Conservation (phyloP, 2,113 vertebrate genomes). For the Nematolebias whitei region DNA sequence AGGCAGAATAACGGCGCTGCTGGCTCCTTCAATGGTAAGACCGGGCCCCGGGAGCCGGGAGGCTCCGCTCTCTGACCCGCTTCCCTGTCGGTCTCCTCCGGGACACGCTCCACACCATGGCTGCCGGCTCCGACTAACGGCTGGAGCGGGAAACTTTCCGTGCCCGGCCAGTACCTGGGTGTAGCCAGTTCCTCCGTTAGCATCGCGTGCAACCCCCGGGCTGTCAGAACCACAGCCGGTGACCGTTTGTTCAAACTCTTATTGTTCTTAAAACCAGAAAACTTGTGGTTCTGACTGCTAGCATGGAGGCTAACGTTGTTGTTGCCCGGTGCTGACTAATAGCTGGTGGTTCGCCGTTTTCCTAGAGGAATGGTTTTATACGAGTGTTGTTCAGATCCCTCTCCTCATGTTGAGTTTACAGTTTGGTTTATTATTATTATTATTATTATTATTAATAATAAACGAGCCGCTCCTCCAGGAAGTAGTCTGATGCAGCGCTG, state of each 20-base stretch:
- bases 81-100: not conserved
- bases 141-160: slow-evolving; percentile 60
- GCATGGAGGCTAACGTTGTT: not conserved
- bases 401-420: not conserved
- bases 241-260: not conserved
- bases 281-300: not conserved
- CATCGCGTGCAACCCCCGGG: accelerated
- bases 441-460: too few species aligned
- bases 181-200: accelerated
- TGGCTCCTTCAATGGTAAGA: slow-evolving; percentile 73
- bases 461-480: not conserved
- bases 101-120: slow-evolving; percentile 43
- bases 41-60: not conserved
- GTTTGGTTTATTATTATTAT: too few species aligned
- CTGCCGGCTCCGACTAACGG: slow-evolving; percentile 57
- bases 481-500: slow-evolving; percentile 8
- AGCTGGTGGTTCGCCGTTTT: not conserved
- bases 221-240: accelerated
- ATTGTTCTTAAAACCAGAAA: not conserved
- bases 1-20: slow-evolving; percentile 40
- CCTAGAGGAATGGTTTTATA: too few species aligned
- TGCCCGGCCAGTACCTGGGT: slow-evolving; percentile 15
- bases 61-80: not conserved
- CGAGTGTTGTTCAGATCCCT: accelerated
- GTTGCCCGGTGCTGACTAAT: not conserved